These are phyloP conservation scores for Poeciliopsis turrubarensis DNA, from an alignment of 2,113 vertebrate species.

Conservation along the genomic window DNA sequence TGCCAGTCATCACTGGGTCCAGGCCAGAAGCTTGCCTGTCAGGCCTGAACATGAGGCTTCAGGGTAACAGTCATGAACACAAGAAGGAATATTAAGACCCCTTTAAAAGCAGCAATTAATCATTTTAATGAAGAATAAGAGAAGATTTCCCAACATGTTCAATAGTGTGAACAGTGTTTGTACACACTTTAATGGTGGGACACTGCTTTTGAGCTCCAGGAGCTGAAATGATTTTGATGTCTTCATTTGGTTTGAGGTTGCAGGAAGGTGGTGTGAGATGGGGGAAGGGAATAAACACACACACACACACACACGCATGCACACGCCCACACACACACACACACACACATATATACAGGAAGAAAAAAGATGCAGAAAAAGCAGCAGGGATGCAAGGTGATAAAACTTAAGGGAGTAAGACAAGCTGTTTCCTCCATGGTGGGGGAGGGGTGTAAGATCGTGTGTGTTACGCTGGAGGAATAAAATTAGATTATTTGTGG, in stretches of 20 bases:
- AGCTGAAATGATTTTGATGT: constrained; percentile 33
- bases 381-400: constrained; percentile 32
- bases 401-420: constrained; percentile 45
- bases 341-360: not conserved
- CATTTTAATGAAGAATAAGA: constrained; percentile 40
- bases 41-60: constrained; percentile 24
- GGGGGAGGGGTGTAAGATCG: constrained; percentile 19
- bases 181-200: constrained; percentile 30
- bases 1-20: constrained; percentile 57
- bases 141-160: constrained; percentile 42
- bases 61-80: constrained; percentile 21
- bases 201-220: constrained; percentile 36
- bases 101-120: constrained; percentile 9
- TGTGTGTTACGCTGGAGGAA: constrained; percentile 37
- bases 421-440: constrained; percentile 23
- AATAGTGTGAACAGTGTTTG: constrained; percentile 37
- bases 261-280: constrained; percentile 8
- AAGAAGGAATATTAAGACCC: not conserved
- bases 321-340: not conserved
- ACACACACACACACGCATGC: not conserved
- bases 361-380: constrained; percentile 25
- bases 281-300: constrained; percentile 3
- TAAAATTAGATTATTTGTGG: constrained; percentile 57
- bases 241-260: constrained; percentile 18
- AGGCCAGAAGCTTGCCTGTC: constrained; percentile 34